Conservation (phyloP, 92 coral and sea anemone genomes). For the Parazoanthus atlanticus region DNA sequence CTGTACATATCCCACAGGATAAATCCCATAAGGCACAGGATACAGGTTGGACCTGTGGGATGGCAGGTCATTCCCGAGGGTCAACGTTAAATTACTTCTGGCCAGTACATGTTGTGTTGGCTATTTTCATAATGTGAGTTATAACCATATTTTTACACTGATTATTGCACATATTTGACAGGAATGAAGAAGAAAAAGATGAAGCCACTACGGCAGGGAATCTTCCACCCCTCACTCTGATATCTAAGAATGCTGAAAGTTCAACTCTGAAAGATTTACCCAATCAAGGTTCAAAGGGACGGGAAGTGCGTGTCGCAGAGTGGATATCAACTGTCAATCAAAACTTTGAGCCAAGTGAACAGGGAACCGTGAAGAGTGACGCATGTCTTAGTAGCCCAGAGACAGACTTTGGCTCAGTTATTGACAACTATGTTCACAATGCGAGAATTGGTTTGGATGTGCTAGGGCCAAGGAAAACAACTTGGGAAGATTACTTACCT, state of each 20-base stretch:
- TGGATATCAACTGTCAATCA: conserved; percentile 76
- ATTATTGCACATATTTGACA: conserved; percentile 1
- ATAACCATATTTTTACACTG: neutral
- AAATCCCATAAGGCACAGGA: too few relatives aligned
- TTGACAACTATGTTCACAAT: conserved; percentile 33
- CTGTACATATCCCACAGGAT: too few relatives aligned
- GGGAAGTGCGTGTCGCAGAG: conserved; percentile 59
- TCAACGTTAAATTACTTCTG: too few relatives aligned
- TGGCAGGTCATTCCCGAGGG: too few relatives aligned
- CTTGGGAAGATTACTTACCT: conserved; percentile 1
- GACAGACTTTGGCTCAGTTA: conserved; percentile 22
- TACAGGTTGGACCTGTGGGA: too few relatives aligned
- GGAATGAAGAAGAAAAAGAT: neutral
- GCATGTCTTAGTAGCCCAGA: conserved; percentile 1
- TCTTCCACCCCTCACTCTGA: neutral
- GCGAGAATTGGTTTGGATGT: neutral
- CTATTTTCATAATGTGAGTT: too few relatives aligned
- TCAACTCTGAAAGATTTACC: conserved; percentile 5
- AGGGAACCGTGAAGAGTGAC: conserved; percentile 56
- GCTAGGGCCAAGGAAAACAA: neutral
- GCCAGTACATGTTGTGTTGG: too few relatives aligned
- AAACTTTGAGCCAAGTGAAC: conserved; percentile 75
- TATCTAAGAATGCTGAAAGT: neutral
- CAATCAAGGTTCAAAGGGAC: conserved; percentile 19
- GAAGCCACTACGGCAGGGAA: neutral